Base-by-base conservation (phyloP, 2,113 vertebrate species). In the Okapia johnstoni region DNA sequence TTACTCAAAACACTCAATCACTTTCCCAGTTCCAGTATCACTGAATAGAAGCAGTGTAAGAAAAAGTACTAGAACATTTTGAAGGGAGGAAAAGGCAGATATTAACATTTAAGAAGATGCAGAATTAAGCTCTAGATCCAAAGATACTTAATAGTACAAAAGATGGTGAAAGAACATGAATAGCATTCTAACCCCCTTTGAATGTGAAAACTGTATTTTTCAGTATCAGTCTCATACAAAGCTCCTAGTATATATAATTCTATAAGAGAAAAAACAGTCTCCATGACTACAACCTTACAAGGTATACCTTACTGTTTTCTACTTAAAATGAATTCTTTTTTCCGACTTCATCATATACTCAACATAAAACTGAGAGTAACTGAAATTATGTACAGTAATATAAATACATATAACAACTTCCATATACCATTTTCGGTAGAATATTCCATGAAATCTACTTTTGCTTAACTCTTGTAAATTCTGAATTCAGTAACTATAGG, bases 341-440 rank as follows among this genome's bases (percentile, higher is more conserved):
- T 36, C 10, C 3, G 80, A n/a, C 23, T 60, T 88, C 50, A 80
- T 88, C 63, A 58, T 25, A 85, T 60, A 95, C 33, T 85, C 58
- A 96, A 80, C 26, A 85, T 46, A 86, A 83, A 57, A 50, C 43
- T 79, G 33, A 93, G 33, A 97, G 54, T 77, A 93, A 93, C 86
- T 88, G 73, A 92, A 92, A 77, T 79, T 66, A 61, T 66, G 5
- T 17, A 52, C 40, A n/a, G 7, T 46, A 76, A 93, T 88, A 88
- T 93, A 80, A 57, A 86, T 13, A 81, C 7, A 57, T 57, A 81
- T 50, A 94, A 92, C 40, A 79, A 86, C 7, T 23, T 91, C 40
- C 94, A 58, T 52, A 77, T 84, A 85, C 5, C 43, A 87, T 61
- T 85, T 91, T 54, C 17, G 88, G 73, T 63, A 80, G 7, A 87